These are phyloP conservation scores for Lateolabrax maculatus DNA, from an alignment of 2,797 vertebrate species.

Conservation along the genomic window DNA sequence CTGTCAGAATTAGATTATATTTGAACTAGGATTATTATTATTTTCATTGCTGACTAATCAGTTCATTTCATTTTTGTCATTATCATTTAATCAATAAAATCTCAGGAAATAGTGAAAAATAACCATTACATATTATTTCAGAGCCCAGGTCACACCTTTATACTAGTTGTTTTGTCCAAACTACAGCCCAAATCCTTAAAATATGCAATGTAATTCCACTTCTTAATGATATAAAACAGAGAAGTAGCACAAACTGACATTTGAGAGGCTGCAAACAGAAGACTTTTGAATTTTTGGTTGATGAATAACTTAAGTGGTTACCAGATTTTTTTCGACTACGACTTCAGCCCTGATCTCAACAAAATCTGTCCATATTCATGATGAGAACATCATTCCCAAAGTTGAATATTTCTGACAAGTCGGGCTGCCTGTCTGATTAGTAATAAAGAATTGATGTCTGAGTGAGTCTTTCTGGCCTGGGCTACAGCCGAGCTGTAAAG, in stretches of 20 bases:
- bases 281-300: background rate
- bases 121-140: background rate
- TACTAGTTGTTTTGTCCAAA: background rate
- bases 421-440: background rate
- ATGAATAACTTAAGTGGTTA: too few relatives aligned
- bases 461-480: conserved; percentile 22
- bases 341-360: background rate
- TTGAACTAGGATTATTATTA: background rate
- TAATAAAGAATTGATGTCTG: conserved; percentile 11
- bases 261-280: background rate
- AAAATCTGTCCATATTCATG: background rate
- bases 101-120: background rate
- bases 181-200: background rate
- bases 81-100: background rate
- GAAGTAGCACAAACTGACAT: background rate
- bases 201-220: background rate
- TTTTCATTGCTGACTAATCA: background rate
- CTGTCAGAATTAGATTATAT: background rate
- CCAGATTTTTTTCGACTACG: too few relatives aligned
- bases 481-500: conserved; percentile 51
- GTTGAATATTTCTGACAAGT: background rate
- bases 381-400: conserved; percentile 1
- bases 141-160: background rate
- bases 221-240: background rate
- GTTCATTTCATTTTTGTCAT: background rate